Evolutionary conservation across 2,797 vertebrate species (phyloP).

Genomic region (Cossypha polioptera): DNA sequence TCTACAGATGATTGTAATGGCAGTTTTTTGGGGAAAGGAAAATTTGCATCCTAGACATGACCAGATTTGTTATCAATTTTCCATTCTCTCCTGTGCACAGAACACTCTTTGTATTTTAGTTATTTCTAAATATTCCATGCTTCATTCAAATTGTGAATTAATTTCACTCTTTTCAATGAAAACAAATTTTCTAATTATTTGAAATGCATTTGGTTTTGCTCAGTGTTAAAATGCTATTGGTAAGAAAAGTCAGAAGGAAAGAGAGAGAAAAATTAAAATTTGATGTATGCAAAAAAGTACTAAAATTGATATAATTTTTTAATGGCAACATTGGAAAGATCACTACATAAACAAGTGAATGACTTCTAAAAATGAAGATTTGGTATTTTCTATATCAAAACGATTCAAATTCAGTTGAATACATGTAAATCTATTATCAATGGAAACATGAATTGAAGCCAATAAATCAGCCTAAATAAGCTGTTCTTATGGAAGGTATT

Average conservation of each 20-base stretch:
- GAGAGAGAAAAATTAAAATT: background rate
- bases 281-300: background rate
- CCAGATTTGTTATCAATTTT: background rate
- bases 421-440: background rate
- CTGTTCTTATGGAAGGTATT: background rate
- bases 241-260: background rate
- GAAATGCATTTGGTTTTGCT: background rate
- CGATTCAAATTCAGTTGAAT: background rate
- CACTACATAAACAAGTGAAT: background rate
- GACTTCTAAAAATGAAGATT: background rate
- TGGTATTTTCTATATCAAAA: background rate
- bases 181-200: background rate
- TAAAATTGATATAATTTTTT: background rate
- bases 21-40: background rate
- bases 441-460: background rate
- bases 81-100: background rate
- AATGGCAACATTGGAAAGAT: background rate
- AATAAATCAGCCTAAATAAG: background rate
- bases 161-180: background rate
- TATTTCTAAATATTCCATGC: background rate
- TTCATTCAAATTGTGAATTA: background rate
- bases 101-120: background rate
- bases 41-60: background rate
- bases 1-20: background rate
- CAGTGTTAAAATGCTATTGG: background rate